phyloP scores from a whole-genome alignment of 2,888 invertebrate genomes.

The Chironomus riparius region DNA sequence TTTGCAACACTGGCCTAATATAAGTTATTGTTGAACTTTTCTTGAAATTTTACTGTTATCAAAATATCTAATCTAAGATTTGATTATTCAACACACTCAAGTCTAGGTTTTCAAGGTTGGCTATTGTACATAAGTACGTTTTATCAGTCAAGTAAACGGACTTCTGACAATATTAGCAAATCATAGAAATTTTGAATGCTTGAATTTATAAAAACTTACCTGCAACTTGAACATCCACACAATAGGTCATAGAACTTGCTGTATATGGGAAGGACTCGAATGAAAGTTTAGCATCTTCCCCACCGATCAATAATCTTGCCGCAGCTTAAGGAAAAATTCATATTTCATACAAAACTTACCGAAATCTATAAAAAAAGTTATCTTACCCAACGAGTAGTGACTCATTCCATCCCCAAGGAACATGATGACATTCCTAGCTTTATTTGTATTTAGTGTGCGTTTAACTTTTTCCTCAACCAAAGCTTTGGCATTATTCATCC shows the following conservation, averaged over 20 bases:
- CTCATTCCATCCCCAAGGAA: conserved; percentile 65
- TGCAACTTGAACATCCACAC: conserved; percentile 49
- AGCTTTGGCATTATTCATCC: conserved; percentile 34
- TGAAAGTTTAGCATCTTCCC: conserved; percentile 36
- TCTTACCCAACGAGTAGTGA: conserved; percentile 48
- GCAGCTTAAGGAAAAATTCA: not conserved
- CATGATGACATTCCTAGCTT: conserved; percentile 54
- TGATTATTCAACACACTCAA: no score
- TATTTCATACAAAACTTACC: no score
- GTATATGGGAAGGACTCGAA: conserved; percentile 56
- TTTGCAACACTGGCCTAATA: no score
- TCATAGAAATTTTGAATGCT: no score
- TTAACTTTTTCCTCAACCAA: conserved; percentile 31
- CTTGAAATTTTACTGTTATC: not conserved
- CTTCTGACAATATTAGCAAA: no score
- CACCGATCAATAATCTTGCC: not conserved
- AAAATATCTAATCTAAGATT: no score
- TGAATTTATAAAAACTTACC: not conserved
- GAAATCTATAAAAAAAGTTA: not conserved
- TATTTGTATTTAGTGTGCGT: not conserved
- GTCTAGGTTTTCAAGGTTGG: no score
- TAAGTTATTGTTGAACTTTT: no score
- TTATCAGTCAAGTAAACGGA: no score
- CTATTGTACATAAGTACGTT: no score
- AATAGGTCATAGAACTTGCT: conserved; percentile 57